Evolutionary conservation across 2,113 vertebrate genomes (phyloP).

Genomic region (Thunnus maccoyii): DNA sequence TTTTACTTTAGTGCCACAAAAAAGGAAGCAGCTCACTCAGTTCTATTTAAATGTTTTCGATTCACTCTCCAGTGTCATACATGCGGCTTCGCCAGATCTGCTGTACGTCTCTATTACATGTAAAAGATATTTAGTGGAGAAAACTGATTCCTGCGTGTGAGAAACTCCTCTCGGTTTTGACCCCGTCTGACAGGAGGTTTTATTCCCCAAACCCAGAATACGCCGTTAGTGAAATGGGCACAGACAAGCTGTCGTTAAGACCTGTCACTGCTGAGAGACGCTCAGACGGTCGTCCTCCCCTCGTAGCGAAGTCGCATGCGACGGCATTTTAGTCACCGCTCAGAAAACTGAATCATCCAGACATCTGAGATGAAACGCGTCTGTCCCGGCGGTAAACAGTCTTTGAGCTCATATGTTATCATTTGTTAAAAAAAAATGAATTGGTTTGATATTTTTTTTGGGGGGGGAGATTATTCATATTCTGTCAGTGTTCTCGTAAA

Average conservation of each 20-base stretch:
- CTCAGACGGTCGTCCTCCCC: slow-evolving; percentile 18
- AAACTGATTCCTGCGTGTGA: neutral
- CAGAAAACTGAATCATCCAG: slow-evolving; percentile 59
- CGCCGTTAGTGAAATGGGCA: slow-evolving; percentile 67
- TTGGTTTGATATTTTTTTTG: slow-evolving; percentile 50
- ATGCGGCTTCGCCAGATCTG: slow-evolving; percentile 1
- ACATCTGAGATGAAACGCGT: slow-evolving; percentile 67
- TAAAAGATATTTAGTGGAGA: neutral
- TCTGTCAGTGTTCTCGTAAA: slow-evolving; percentile 39
- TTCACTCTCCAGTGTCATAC: slow-evolving; percentile 2
- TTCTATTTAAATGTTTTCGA: neutral
- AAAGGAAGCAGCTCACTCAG: neutral
- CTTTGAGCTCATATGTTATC: slow-evolving; percentile 56
- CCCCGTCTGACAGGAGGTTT: slow-evolving; percentile 50
- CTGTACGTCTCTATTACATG: slow-evolving; percentile 10
- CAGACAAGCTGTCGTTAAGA: slow-evolving; percentile 60
- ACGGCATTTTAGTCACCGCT: slow-evolving; percentile 52
- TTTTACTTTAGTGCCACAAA: neutral
- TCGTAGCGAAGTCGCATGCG: neutral
- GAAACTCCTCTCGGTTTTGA: slow-evolving; percentile 22
- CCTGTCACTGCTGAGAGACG: slow-evolving; percentile 43
- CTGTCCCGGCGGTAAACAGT: slow-evolving; percentile 51
- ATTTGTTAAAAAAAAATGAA: slow-evolving; percentile 42
- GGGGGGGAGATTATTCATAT: slow-evolving; percentile 45
- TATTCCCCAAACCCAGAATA: slow-evolving; percentile 26